phyloP scores from a whole-genome alignment of 2,888 invertebrate species.

The Alentia gelatinosa region DNA sequence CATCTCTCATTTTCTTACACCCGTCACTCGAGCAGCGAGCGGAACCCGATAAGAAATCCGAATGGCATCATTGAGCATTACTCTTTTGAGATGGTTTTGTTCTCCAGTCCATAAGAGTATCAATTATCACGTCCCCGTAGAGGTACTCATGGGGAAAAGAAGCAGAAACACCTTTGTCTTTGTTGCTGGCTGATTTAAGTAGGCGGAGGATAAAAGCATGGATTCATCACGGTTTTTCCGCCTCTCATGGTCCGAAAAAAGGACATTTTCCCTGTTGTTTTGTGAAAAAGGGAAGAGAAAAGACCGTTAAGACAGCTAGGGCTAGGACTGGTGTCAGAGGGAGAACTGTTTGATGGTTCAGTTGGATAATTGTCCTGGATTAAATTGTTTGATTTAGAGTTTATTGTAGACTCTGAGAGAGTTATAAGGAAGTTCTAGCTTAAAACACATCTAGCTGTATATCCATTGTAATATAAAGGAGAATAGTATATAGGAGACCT shows the following conservation, averaged over 20 bases:
- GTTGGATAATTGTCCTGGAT: too few relatives aligned
- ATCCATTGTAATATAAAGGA: too few relatives aligned
- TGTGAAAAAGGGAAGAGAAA: neutral
- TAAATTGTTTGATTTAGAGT: too few relatives aligned
- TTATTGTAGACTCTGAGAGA: too few relatives aligned
- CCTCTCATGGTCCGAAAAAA: neutral
- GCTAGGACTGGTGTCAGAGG: neutral
- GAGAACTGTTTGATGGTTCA: too few relatives aligned
- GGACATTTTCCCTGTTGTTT: neutral
- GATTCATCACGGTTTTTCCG: neutral
- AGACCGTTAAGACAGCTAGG: neutral
- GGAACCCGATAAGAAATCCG: neutral
- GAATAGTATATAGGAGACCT: too few relatives aligned
- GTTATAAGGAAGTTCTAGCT: too few relatives aligned
- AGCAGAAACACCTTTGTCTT: neutral
- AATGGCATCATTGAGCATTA: neutral
- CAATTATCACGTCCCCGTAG: neutral
- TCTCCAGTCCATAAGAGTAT: neutral
- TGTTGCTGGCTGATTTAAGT: neutral
- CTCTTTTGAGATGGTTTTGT: neutral
- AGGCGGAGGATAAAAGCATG: neutral
- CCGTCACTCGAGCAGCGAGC: neutral
- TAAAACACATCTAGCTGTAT: too few relatives aligned
- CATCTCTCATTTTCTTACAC: neutral
- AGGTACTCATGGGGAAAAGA: neutral